phyloP scores from a whole-genome alignment of 2,113 vertebrate genomes.

The Nematolebias whitei region DNA sequence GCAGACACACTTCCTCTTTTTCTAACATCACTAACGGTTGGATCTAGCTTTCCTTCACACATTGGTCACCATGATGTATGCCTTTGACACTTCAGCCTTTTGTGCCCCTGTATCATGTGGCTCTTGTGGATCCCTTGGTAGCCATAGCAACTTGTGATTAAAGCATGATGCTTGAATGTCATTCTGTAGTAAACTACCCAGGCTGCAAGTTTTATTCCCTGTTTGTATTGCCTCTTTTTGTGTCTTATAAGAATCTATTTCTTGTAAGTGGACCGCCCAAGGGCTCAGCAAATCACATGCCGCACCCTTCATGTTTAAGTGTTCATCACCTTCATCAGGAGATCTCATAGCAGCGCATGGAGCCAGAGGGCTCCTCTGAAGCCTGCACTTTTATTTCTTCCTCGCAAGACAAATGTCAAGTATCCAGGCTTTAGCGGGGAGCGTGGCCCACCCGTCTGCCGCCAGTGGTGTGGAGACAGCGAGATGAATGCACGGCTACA shows the following conservation, averaged over 20 bases:
- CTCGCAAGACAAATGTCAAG: constrained; percentile 76
- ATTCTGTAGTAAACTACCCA: constrained; percentile 59
- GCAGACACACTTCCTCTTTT: constrained; percentile 26
- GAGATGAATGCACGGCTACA: constrained; percentile 73
- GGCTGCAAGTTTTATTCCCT: constrained; percentile 54
- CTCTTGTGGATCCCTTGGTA: constrained; percentile 19
- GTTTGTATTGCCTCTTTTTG: constrained; percentile 54
- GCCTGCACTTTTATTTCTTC: constrained; percentile 69
- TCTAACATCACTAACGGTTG: constrained; percentile 21
- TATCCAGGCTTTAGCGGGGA: constrained; percentile 64
- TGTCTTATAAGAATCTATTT: constrained; percentile 55
- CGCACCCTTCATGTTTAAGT: constrained; percentile 69
- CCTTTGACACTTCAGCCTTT: constrained; percentile 5
- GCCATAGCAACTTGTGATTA: constrained; percentile 47
- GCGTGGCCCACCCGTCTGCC: constrained; percentile 69
- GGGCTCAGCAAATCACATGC: constrained; percentile 61
- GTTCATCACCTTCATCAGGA: constrained; percentile 71
- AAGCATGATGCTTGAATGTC: constrained; percentile 53
- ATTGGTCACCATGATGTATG: constrained; percentile 1
- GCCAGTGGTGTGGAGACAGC: constrained; percentile 71
- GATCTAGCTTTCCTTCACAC: not conserved
- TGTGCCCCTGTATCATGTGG: constrained; percentile 22
- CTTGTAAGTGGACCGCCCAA: constrained; percentile 60
- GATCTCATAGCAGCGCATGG: constrained; percentile 51
- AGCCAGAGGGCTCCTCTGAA: constrained; percentile 60